phyloP scores from a whole-genome alignment of 1,140 invertebrate species.

The Arion vulgaris region DNA sequence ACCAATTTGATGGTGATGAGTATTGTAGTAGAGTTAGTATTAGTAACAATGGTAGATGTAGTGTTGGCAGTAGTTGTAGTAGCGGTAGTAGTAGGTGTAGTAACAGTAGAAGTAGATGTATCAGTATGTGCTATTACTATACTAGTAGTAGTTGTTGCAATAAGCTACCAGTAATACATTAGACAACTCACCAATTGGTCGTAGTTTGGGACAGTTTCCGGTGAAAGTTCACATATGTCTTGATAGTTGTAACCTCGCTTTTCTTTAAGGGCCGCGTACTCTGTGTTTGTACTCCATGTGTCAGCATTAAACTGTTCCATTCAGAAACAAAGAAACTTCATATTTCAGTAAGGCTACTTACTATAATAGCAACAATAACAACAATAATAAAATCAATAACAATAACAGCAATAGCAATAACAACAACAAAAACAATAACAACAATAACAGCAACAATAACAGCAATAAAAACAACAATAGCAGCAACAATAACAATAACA shows the following conservation, averaged over 20 bases:
- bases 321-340: neutral
- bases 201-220: conserved; percentile 88
- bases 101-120: too few species aligned
- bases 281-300: conserved; percentile 3
- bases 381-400: neutral
- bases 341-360: neutral
- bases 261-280: conserved; percentile 1
- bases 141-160: too few species aligned
- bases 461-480: neutral
- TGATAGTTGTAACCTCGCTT: conserved; percentile 89
- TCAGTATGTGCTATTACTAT: too few species aligned
- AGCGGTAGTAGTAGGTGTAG: too few species aligned
- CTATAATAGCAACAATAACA: neutral
- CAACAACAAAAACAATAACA: neutral
- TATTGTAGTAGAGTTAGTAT: too few species aligned
- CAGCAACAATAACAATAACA: neutral
- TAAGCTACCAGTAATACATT: neutral
- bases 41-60: too few species aligned
- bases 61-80: too few species aligned
- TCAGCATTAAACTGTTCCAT: conserved; percentile 7
- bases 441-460: neutral
- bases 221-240: conserved; percentile 88
- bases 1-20: too few species aligned
- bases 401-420: neutral
- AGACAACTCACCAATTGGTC: conserved; percentile 82